phyloP scores from a whole-genome alignment of 2,888 invertebrate genomes.

The Elegia similella region DNA sequence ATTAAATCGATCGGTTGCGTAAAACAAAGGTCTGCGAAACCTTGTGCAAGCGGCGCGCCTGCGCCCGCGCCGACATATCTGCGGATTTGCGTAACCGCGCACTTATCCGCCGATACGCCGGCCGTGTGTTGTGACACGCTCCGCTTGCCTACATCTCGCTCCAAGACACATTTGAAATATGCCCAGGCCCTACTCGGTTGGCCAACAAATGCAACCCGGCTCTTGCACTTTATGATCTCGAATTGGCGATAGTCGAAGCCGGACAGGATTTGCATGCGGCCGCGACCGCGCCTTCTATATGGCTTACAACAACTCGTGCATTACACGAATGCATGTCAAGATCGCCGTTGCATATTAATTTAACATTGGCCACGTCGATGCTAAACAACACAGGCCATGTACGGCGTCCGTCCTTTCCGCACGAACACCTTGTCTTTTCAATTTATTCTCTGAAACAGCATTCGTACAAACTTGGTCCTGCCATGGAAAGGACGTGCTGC shows the following conservation, averaged over 20 bases:
- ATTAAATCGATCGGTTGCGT: constrained; percentile 81
- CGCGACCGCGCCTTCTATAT: constrained; percentile 14
- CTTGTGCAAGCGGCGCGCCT: constrained; percentile 80
- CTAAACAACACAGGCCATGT: constrained; percentile 35
- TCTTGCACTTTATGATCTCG: constrained; percentile 6
- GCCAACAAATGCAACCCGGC: constrained; percentile 11
- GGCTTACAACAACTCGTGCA: constrained; percentile 26
- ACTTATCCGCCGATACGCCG: constrained; percentile 76
- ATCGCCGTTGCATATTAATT: constrained; percentile 38
- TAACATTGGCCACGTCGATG: constrained; percentile 36
- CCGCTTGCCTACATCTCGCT: constrained; percentile 59
- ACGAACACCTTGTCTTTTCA: constrained; percentile 32
- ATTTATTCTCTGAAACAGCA: constrained; percentile 23
- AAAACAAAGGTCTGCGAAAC: constrained; percentile 81
- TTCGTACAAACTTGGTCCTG: constrained; percentile 31
- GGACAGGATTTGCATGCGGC: constrained; percentile 12
- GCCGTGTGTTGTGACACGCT: constrained; percentile 74
- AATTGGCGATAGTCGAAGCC: constrained; percentile 5
- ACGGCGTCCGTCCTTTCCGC: constrained; percentile 36
- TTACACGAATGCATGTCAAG: constrained; percentile 32
- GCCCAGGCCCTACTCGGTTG: constrained; percentile 20
- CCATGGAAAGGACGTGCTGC: constrained; percentile 44
- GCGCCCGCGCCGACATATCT: constrained; percentile 75
- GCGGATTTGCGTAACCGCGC: constrained; percentile 80
- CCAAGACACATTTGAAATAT: constrained; percentile 44